Conservation (phyloP, 1,140 invertebrate genomes). For the Mactra quadrangularis region DNA sequence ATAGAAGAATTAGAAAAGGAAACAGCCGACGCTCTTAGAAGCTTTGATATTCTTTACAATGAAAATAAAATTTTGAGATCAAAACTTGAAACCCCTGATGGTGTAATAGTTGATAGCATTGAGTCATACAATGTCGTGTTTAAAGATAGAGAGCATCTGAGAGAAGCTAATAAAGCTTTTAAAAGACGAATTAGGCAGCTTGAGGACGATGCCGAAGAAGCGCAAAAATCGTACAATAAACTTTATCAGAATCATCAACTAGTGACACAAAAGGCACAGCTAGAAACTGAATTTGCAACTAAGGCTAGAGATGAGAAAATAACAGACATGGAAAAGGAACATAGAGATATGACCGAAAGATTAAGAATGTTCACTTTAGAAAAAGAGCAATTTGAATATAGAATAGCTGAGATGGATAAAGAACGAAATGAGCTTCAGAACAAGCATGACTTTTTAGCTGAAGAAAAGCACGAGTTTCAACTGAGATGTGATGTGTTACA, state of each 20-base stretch:
- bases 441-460: conserved; percentile 47
- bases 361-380: conserved; percentile 53
- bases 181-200: conserved; percentile 50
- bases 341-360: conserved; percentile 38
- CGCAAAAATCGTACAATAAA: conserved; percentile 36
- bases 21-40: conserved; percentile 17
- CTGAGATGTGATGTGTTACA: conserved; percentile 49
- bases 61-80: conserved; percentile 56
- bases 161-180: conserved; percentile 47
- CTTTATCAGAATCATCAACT: conserved; percentile 41
- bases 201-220: conserved; percentile 29
- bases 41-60: conserved; percentile 52
- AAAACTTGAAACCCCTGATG: conserved; percentile 50
- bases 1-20: conserved; percentile 51
- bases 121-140: conserved; percentile 49
- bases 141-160: conserved; percentile 48
- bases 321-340: conserved; percentile 44
- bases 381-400: conserved; percentile 56
- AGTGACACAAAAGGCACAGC: conserved; percentile 51
- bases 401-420: conserved; percentile 58
- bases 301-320: conserved; percentile 54
- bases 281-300: conserved; percentile 57
- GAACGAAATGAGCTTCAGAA: conserved; percentile 58
- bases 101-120: conserved; percentile 13
- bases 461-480: conserved; percentile 52